Percentiles rank a stretch among this genome's conserved stretches.
These are phyloP conservation scores for Thelohanellus kitauei DNA, from an alignment of 30 jellyfish, hydroid and myxozoan species.

Conservation along the genomic window DNA sequence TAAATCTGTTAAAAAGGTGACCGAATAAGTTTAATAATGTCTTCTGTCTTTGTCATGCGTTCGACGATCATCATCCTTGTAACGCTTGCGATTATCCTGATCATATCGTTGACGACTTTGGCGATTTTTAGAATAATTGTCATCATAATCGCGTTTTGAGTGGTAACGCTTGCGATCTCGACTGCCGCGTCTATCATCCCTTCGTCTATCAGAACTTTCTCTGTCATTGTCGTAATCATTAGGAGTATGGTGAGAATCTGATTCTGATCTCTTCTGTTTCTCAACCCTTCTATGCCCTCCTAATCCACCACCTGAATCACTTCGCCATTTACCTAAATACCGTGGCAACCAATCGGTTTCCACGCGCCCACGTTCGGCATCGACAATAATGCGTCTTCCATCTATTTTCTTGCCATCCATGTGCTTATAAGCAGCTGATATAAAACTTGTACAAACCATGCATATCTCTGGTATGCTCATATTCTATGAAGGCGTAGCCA, in stretches of 20 bases:
- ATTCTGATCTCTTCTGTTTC: too few relatives aligned
- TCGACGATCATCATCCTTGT: too few relatives aligned
- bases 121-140: too few relatives aligned
- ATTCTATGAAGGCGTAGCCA: conserved; percentile 84
- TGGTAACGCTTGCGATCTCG: conserved; percentile 31
- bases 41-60: too few relatives aligned
- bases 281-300: conserved; percentile 93
- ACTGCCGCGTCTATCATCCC: conserved; percentile 13
- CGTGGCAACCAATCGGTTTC: conserved; percentile 85
- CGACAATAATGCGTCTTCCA: conserved; percentile 58
- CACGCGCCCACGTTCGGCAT: conserved; percentile 80
- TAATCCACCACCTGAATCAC: conserved; percentile 54
- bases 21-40: too few relatives aligned
- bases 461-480: conserved; percentile 74
- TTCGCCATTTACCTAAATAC: conserved; percentile 22
- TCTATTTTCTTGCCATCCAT: conserved; percentile 85
- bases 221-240: conserved; percentile 14
- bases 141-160: too few relatives aligned
- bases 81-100: too few relatives aligned
- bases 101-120: too few relatives aligned
- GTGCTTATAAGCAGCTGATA: conserved; percentile 64
- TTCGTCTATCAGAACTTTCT: conserved; percentile 2
- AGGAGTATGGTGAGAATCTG: conserved; percentile 6
- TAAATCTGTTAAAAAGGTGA: too few relatives aligned
- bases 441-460: conserved; percentile 11